Evolutionary conservation across 2,888 invertebrate species (phyloP), one percentile per base, ranked within the genome.

Genomic region (Sicus ferrugineus): DNA sequence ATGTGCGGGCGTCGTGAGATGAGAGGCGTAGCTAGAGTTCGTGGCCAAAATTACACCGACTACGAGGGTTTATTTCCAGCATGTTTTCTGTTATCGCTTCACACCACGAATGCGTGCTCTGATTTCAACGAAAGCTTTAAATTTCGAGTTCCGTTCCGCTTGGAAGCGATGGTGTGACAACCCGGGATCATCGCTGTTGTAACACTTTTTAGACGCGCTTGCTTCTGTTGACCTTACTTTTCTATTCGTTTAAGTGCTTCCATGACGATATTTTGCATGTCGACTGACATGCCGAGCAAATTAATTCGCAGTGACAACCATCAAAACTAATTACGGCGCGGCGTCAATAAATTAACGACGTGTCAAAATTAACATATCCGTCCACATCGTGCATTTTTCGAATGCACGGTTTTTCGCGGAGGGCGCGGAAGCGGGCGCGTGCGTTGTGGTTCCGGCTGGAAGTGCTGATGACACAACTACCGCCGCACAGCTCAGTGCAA

Each of bases 351-450:
- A 83, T 82, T 83, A 82, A 83, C 80, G 83, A 82, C 79, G 81
- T 81, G 83, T 81, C 82, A 83, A 80, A 82, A 82, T 82, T 82
- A 83, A 80, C 82, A 82, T 81, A 82, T 82, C 81, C 82, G 80
- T 83, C 79, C 74, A 75, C 70, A 79, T 82, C 68, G 69, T 58
- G 42, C 68, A 73, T 75, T 73, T 75, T 74, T 70, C 70, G 71
- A 73, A 54, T 68, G 58, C 28, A 66, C 3, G n/a, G n/a, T n/a
- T n/a, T n/a, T 34, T 7, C 14, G 34, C 14, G 34, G 1, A 34
- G 14, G 34, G 34, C 9, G 14, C 34, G 34, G 2, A n/a, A n/a
- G n/a, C n/a, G n/a, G n/a, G n/a, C n/a, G n/a, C n/a, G 38, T 38
- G 38, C 38, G 38, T 38, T 6, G 38, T n/a, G 46, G 46, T 19